Percentiles rank a stretch among this genome's conserved stretches.
Conservation (phyloP, 2,113 vertebrate species). For the Pelmatolapia mariae region DNA sequence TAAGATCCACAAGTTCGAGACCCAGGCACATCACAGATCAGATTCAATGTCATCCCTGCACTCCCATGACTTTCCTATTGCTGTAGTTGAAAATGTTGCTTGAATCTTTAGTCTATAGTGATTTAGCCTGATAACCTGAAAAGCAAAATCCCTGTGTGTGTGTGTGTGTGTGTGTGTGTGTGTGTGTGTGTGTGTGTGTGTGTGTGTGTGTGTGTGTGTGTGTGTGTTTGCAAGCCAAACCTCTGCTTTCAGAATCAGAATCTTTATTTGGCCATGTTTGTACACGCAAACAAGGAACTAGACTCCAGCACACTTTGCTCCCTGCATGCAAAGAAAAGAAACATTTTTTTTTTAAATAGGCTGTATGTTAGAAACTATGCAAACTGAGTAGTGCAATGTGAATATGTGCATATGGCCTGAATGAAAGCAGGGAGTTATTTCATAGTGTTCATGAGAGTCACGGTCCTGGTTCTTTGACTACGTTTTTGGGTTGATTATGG, state of each 20-base stretch:
- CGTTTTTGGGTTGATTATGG: neutral
- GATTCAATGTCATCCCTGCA: neutral
- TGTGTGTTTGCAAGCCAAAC: neutral
- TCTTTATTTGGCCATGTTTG: neutral
- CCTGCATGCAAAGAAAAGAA: neutral
- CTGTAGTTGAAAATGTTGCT: neutral
- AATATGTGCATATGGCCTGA: neutral
- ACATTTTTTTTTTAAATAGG: neutral
- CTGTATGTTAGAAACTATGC: neutral
- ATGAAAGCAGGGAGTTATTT: neutral
- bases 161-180: neutral
- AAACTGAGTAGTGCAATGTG: neutral
- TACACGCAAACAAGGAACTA: rapidly evolving
- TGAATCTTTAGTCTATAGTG: neutral
- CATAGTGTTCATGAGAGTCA: neutral
- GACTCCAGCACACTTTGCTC: neutral
- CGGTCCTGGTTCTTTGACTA: neutral
- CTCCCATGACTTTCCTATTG: neutral
- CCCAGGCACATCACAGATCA: neutral
- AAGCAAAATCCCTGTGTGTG: neutral
- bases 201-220: neutral
- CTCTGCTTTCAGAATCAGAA: neutral
- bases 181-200: neutral
- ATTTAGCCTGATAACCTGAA: neutral
- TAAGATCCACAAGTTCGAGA: neutral